Conservation (phyloP, 2,113 vertebrate genomes). For the Motacilla tschutschensis region DNA sequence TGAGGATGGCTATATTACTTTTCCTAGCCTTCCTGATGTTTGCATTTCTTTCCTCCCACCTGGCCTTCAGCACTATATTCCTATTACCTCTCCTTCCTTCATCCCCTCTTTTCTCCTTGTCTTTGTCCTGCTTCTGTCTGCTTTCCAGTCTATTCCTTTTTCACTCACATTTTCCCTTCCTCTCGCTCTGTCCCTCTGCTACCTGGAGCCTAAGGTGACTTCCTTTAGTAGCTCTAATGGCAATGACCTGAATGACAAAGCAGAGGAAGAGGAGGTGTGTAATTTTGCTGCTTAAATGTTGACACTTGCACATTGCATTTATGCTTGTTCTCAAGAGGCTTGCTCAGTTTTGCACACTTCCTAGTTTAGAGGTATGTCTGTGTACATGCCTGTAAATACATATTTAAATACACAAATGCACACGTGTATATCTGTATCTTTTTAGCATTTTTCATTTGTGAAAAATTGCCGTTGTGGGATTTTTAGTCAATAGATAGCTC, state of each 20-base stretch:
- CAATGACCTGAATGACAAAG: conserved; percentile 71
- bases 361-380: neutral
- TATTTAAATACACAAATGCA: neutral
- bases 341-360: conserved; percentile 28
- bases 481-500: neutral
- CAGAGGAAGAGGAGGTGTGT: conserved; percentile 85
- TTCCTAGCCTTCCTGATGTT: conserved; percentile 80
- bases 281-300: conserved; percentile 74
- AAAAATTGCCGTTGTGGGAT: neutral
- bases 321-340: neutral
- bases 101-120: conserved; percentile 85
- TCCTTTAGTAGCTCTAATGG: conserved; percentile 66
- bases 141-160: conserved; percentile 87
- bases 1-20: conserved; percentile 75
- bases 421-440: neutral
- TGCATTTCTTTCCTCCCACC: conserved; percentile 76
- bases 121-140: conserved; percentile 88
- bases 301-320: conserved; percentile 23
- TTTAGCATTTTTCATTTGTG: neutral
- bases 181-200: conserved; percentile 90
- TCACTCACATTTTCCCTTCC: conserved; percentile 88
- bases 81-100: conserved; percentile 78
- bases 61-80: conserved; percentile 71
- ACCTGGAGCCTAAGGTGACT: conserved; percentile 84
- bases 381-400: neutral